These are phyloP conservation scores for Clepsis dumicolana DNA, from an alignment of 2,888 invertebrate genomes.

Conservation along the genomic window DNA sequence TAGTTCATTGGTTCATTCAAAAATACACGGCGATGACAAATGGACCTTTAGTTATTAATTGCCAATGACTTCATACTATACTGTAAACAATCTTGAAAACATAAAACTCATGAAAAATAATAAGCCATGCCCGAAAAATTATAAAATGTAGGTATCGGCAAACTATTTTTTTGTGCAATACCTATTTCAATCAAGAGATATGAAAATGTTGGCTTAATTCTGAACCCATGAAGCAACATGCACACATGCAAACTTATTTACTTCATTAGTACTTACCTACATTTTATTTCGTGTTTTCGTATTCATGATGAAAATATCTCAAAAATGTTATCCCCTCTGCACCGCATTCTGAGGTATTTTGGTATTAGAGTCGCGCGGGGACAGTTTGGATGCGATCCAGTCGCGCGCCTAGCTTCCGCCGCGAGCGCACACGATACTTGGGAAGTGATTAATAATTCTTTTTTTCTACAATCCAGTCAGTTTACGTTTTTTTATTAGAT, in stretches of 20 bases:
- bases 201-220: neutral
- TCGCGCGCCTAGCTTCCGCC: slow-evolving; percentile 62
- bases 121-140: neutral
- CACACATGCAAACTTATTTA: neutral
- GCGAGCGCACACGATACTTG: slow-evolving; percentile 53
- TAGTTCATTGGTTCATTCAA: slow-evolving; percentile 58
- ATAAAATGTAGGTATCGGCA: no score
- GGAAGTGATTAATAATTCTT: slow-evolving; percentile 13
- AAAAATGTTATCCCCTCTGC: slow-evolving; percentile 74
- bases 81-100: no score
- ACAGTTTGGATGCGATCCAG: slow-evolving; percentile 84
- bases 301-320: slow-evolving; percentile 56
- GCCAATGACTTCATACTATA: neutral
- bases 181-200: neutral
- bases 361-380: slow-evolving; percentile 78
- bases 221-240: neutral
- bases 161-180: no score
- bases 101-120: neutral
- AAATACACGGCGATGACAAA: slow-evolving; percentile 55
- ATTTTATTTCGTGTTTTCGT: neutral
- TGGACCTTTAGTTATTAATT: no score
- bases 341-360: slow-evolving; percentile 76
- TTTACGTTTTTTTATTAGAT: neutral
- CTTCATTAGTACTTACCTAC: neutral
- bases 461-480: neutral